A percentile compares a stretch with the other conserved stretches of the same genome.
phyloP scores from a whole-genome alignment of 2,888 invertebrate species.

The Alviniconcha strummeri region DNA sequence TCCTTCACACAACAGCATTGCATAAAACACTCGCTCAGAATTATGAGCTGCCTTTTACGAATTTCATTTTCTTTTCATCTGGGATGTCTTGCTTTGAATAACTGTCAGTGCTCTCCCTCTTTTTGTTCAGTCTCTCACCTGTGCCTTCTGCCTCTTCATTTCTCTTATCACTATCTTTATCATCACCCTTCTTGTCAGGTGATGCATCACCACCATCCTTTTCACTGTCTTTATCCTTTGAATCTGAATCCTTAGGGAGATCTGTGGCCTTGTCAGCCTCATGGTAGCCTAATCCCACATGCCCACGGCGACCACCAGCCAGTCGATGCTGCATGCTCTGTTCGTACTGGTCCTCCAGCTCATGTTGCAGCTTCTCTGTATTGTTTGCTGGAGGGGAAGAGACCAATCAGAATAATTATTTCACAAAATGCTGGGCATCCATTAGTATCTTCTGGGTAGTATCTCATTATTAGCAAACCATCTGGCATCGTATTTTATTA shows the following conservation, averaged over 20 bases:
- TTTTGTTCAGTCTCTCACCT: background rate
- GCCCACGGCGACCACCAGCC: conserved; percentile 51
- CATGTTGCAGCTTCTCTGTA: conserved; percentile 48
- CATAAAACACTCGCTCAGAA: background rate
- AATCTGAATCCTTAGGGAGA: background rate
- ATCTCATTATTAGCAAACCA: too few relatives aligned
- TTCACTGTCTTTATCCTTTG: conserved; percentile 2
- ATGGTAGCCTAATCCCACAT: conserved; percentile 68
- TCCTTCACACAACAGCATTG: too few relatives aligned
- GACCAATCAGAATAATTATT: too few relatives aligned
- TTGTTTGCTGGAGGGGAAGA: conserved; percentile 43
- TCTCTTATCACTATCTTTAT: conserved; percentile 13
- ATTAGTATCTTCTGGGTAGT: too few relatives aligned
- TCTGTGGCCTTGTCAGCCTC: conserved; percentile 32
- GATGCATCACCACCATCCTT: background rate
- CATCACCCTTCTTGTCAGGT: conserved; percentile 13
- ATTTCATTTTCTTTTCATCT: conserved; percentile 30
- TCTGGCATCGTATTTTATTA: too few relatives aligned
- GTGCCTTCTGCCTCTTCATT: conserved; percentile 18
- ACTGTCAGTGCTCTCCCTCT: background rate
- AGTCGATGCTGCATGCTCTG: conserved; percentile 66
- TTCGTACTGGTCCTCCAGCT: conserved; percentile 67
- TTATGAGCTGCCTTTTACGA: conserved; percentile 18
- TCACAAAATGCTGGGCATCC: too few relatives aligned
- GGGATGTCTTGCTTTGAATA: background rate